Base-by-base conservation (phyloP, 2,888 invertebrate genomes). In the Cataglyphis albicans region DNA sequence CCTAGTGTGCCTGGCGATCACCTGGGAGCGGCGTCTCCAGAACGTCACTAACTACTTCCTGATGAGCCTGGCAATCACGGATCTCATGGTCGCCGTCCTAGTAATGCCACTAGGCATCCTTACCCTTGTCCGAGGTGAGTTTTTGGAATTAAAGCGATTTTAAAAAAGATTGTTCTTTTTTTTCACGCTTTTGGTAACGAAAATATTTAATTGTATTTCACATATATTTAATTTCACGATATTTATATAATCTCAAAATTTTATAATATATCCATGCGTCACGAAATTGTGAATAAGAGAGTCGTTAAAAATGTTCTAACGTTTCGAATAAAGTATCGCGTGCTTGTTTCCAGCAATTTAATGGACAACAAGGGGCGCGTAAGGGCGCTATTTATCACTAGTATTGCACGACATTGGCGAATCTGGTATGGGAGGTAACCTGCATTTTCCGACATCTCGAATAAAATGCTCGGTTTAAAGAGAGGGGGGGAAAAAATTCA, bases 11-110 rank as follows among this genome's bases (percentile, higher is more conserved):
- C 95, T 99, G 90, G 99, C 99, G 35, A 98, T 99, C 91, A 97
- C 97, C 87, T 97, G 98, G 96, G 99, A 99, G 94, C 96, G 98
- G 81, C 96, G 98, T 21, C 95, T 99, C 84, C 99, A 99, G 95
- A 99, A 98, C 95, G 98, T 99, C 84, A 99, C 99, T 92, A 99
- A 99, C 95, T 99, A 99, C 95, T 99, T 99, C 94, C 96, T 99
- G 92, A 98, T 99, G 97, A 99, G 99, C 6, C 95, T 99, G 93
- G 99, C 99, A 76, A 97, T 99, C 89, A 99, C 99, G 18, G 99
- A 99, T 95, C 96, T 99, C 70, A 97, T 99, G 95, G 99, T 99
- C 1, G 98, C 98, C 63, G 96, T 98, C 35, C 95, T 99, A 90
- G 99, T 99, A 87, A 99, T 99, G 99, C 99, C 99, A 0, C 95